Evolutionary conservation across 2,113 vertebrate species (phyloP).

Genomic region (Madoqua kirkii): DNA sequence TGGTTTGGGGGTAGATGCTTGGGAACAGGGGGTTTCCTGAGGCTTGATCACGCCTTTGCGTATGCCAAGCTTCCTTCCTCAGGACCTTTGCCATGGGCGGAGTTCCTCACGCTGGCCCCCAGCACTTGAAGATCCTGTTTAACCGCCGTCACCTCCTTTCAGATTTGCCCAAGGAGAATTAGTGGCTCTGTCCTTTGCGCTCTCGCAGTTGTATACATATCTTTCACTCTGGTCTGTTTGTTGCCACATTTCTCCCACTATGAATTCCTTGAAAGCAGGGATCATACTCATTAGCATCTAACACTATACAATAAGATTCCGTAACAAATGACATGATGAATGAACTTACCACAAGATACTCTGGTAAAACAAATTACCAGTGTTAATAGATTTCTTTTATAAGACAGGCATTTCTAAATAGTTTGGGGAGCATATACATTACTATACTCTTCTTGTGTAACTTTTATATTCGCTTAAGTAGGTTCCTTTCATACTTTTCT

Average conservation of each 20-base stretch:
- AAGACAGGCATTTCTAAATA: conserved; percentile 23
- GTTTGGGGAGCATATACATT: background rate
- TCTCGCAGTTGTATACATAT: background rate
- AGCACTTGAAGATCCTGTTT: background rate
- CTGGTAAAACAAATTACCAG: background rate
- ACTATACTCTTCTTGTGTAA: background rate
- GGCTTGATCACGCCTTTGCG: no score
- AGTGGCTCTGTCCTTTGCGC: background rate
- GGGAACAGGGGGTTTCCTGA: no score
- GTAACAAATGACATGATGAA: background rate
- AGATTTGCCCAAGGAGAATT: background rate
- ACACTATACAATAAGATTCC: background rate
- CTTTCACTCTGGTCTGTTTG: conserved; percentile 17
- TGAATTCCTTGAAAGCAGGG: conserved; percentile 15
- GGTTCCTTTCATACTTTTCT: background rate
- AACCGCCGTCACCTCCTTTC: background rate
- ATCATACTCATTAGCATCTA: background rate
- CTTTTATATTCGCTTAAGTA: background rate
- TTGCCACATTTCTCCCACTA: background rate
- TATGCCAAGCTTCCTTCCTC: no score
- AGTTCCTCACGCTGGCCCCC: no score
- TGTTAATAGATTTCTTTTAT: background rate
- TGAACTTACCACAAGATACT: background rate
- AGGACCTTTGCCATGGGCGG: no score
- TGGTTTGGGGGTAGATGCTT: no score